Percentiles rank a stretch among this genome's conserved stretches.
Evolutionary conservation across 2,888 invertebrate species (phyloP).

Genomic region (Biston stratarius): DNA sequence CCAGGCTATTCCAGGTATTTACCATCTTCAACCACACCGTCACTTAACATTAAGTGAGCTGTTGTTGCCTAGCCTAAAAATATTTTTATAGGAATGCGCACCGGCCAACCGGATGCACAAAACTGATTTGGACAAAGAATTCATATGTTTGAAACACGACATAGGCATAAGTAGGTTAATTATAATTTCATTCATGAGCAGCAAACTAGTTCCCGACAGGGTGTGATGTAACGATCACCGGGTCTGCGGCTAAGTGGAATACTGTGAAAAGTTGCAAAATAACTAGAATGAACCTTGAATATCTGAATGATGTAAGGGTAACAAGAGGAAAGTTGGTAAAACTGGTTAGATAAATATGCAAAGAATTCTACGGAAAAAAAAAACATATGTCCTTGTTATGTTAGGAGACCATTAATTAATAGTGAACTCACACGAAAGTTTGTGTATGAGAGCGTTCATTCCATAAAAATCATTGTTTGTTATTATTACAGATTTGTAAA

Average conservation of each 20-base stretch:
- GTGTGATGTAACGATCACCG: conserved; percentile 48
- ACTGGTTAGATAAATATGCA: background rate
- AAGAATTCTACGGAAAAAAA: background rate
- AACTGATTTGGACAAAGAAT: background rate
- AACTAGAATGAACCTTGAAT: conserved; percentile 41
- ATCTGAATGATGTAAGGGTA: conserved; percentile 34
- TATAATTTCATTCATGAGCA: conserved; percentile 58
- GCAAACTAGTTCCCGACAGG: conserved; percentile 60
- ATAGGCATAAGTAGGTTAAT: conserved; percentile 49
- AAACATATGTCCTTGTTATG: background rate
- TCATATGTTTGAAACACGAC: conserved; percentile 6
- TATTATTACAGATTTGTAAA: no score
- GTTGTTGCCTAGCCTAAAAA: no score
- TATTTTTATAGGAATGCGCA: no score
- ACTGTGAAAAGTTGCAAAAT: conserved; percentile 40
- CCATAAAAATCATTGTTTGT: no score
- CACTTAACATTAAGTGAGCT: no score
- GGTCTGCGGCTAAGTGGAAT: conserved; percentile 35
- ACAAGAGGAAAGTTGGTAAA: conserved; percentile 23
- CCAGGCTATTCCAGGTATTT: no score
- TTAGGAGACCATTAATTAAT: background rate
- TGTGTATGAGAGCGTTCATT: no score
- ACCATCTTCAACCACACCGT: no score
- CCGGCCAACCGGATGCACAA: background rate
- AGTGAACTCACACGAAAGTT: background rate